phyloP scores from a whole-genome alignment of 2,797 vertebrate genomes.

The Glyptemys insculpta region DNA sequence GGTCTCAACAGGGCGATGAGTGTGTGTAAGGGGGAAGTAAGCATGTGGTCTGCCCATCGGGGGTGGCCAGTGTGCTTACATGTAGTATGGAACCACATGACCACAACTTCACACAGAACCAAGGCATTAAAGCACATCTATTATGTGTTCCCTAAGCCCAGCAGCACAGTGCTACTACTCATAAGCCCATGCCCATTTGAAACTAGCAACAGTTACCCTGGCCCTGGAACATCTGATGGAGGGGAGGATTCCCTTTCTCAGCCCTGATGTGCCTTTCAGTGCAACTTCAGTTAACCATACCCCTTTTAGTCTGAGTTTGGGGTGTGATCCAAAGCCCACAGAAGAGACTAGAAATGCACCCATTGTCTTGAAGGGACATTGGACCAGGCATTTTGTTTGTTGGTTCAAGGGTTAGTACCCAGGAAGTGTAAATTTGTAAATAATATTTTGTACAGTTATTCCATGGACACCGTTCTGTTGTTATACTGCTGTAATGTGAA shows the following conservation, averaged over 20 bases:
- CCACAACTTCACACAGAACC: not conserved
- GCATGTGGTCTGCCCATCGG: not conserved
- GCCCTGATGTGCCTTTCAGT: not conserved
- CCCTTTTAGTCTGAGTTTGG: not conserved
- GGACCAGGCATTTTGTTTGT: not conserved
- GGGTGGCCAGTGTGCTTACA: not conserved
- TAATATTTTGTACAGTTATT: constrained; percentile 19
- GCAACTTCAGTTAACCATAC: not conserved
- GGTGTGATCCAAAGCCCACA: not conserved
- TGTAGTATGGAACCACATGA: not conserved
- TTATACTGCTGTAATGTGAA: constrained; percentile 23
- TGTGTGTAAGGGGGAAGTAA: not conserved
- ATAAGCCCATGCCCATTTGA: not conserved
- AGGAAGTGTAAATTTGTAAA: constrained; percentile 13
- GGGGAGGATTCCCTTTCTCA: not conserved
- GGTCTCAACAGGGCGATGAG: not conserved
- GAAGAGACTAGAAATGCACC: not conserved
- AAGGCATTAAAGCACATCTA: accelerated
- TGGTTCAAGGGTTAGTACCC: not conserved
- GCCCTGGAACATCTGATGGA: not conserved
- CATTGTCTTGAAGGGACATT: not conserved
- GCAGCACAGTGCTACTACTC: not conserved
- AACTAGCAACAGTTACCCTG: not conserved
- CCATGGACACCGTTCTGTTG: constrained; percentile 16
- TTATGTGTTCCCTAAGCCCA: accelerated